A percentile compares a stretch with the other conserved stretches of the same genome.
These are phyloP conservation scores for Musca vetustissima DNA, from an alignment of 1,140 invertebrate species.

Conservation along the genomic window DNA sequence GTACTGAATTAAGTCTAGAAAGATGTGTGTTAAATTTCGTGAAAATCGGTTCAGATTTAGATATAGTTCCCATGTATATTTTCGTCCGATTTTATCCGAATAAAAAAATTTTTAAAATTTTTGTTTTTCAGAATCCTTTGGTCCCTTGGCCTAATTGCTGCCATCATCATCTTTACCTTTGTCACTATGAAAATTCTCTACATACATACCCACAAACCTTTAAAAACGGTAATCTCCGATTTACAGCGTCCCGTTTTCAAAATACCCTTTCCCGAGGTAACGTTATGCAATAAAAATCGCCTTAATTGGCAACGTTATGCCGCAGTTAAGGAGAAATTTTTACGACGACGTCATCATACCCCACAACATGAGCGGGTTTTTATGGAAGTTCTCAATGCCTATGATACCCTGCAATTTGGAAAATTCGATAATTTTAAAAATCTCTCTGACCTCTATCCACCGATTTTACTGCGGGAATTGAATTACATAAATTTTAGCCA, in stretches of 20 bases:
- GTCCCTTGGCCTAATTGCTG: slow-evolving; percentile 30
- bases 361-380: slow-evolving; percentile 15
- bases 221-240: slow-evolving; percentile 39
- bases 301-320: slow-evolving; percentile 46
- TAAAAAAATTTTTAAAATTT: no score
- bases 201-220: slow-evolving; percentile 35
- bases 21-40: no score
- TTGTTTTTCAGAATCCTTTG: slow-evolving; percentile 33
- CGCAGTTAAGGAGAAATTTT: slow-evolving; percentile 9
- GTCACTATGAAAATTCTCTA: slow-evolving; percentile 35
- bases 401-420: slow-evolving; percentile 41
- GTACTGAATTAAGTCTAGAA: no score
- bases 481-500: slow-evolving; percentile 43
- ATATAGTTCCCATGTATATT: no score
- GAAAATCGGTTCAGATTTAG: no score
- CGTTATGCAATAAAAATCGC: slow-evolving; percentile 47
- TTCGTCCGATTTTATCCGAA: no score
- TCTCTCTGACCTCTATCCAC: slow-evolving; percentile 14
- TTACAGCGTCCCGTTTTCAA: slow-evolving; percentile 36
- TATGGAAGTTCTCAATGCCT: slow-evolving; percentile 25
- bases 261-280: slow-evolving; percentile 44
- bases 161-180: slow-evolving; percentile 25
- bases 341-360: background rate
- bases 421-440: slow-evolving; percentile 37
- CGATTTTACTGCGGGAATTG: slow-evolving; percentile 30